phyloP scores from a whole-genome alignment of 2,797 vertebrate species.

The Scomberomorus guttatus region DNA sequence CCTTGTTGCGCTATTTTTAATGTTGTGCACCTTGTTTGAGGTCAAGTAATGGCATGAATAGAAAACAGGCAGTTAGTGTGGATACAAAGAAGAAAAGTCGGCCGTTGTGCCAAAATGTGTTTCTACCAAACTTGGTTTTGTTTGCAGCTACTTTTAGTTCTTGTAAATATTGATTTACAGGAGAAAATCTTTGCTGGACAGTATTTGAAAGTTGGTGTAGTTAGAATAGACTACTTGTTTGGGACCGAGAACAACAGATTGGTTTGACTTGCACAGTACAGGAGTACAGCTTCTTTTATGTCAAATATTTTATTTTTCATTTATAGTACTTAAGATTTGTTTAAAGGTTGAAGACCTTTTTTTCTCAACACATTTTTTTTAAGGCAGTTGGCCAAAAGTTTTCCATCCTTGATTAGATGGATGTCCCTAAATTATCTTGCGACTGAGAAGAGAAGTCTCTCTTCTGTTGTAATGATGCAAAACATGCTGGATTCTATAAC shows the following conservation, averaged over 20 bases:
- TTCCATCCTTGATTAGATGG: background rate
- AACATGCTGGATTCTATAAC: background rate
- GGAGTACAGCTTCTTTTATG: background rate
- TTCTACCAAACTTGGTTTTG: background rate
- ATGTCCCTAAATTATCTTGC: background rate
- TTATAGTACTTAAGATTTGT: background rate
- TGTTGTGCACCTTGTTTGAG: background rate
- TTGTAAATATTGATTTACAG: background rate
- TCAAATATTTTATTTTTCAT: background rate
- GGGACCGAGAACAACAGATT: background rate
- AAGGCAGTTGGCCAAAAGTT: background rate
- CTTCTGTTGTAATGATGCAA: background rate
- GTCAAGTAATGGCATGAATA: background rate
- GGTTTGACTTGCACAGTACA: background rate
- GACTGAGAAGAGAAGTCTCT: background rate
- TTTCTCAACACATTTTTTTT: background rate
- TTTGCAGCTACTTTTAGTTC: background rate
- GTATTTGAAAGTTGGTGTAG: background rate
- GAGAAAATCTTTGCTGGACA: background rate
- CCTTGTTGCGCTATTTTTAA: background rate
- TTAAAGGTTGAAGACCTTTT: background rate
- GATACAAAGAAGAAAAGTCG: background rate
- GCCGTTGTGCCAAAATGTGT: slow-evolving; percentile 57
- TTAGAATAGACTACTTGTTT: background rate
- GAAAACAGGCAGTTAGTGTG: background rate